Evolutionary conservation across 2,888 invertebrate species (phyloP).

Genomic region (Abrostola triplasia): DNA sequence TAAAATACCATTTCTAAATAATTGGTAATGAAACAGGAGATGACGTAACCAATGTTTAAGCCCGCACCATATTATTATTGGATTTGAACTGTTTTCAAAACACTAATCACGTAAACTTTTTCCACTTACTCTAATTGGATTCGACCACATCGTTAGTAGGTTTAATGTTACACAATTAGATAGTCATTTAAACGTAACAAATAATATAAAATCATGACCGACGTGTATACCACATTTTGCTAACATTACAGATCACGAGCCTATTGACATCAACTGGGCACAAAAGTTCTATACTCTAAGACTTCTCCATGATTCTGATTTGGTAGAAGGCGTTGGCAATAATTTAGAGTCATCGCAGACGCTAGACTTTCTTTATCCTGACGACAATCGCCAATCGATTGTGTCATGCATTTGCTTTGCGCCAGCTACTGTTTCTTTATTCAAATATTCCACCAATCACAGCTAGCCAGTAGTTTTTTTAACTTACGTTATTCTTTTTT

Average conservation of each 20-base stretch:
- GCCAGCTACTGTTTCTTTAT: not conserved
- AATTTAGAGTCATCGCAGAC: not conserved
- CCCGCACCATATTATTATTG: not conserved
- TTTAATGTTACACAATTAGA: constrained; percentile 16
- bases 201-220: no score
- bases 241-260: no score
- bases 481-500: not conserved
- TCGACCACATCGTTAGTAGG: not conserved
- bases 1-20: constrained; percentile 2
- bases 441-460: not conserved
- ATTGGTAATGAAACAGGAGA: not conserved
- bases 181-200: no score
- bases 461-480: not conserved
- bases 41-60: not conserved
- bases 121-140: constrained; percentile 14
- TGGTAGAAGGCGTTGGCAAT: not conserved
- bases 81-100: not conserved
- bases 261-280: no score
- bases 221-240: no score
- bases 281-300: no score
- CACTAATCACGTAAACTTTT: not conserved
- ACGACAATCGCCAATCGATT: not conserved
- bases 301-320: not conserved
- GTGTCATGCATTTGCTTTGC: no score
- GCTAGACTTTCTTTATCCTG: not conserved